Evolutionary conservation across 1,140 invertebrate genomes (phyloP).

Genomic region (Drosophila micromelanica): DNA sequence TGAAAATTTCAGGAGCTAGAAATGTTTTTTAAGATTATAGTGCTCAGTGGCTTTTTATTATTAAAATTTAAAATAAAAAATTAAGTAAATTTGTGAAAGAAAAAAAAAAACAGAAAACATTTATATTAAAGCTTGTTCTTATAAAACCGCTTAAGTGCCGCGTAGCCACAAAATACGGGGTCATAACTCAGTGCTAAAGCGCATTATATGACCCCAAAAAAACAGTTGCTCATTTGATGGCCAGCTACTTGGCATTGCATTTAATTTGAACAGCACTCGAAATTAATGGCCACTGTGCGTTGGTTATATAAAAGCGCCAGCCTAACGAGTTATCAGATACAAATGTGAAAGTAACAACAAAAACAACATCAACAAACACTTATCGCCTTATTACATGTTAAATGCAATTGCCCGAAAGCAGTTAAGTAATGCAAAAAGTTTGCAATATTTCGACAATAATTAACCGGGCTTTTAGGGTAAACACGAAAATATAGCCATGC

Average conservation of each 20-base stretch:
- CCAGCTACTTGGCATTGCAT: conserved; percentile 41
- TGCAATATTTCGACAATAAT: conserved; percentile 43
- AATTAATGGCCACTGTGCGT: conserved; percentile 62
- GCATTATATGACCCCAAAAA: conserved; percentile 40
- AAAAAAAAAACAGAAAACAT: neutral
- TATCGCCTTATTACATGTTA: conserved; percentile 48
- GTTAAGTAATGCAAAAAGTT: conserved; percentile 46
- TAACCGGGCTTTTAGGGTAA: conserved; percentile 28
- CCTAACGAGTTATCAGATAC: conserved; percentile 20
- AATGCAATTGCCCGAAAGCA: conserved; percentile 53
- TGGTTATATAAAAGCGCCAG: conserved; percentile 49
- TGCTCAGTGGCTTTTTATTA: too few species aligned
- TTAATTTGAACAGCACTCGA: conserved; percentile 61
- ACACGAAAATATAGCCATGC: neutral
- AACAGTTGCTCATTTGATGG: conserved; percentile 43
- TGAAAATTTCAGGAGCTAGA: too few species aligned
- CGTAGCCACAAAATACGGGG: neutral
- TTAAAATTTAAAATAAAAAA: neutral
- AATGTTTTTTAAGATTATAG: too few species aligned
- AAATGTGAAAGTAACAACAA: conserved; percentile 26
- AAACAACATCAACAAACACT: conserved; percentile 11
- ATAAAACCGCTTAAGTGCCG: neutral
- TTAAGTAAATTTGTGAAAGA: neutral
- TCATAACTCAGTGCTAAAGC: conserved; percentile 26
- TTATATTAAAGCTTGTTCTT: conserved; percentile 10